Evolutionary conservation across 2,797 vertebrate species (phyloP).

Genomic region (Pelodytes ibericus): DNA sequence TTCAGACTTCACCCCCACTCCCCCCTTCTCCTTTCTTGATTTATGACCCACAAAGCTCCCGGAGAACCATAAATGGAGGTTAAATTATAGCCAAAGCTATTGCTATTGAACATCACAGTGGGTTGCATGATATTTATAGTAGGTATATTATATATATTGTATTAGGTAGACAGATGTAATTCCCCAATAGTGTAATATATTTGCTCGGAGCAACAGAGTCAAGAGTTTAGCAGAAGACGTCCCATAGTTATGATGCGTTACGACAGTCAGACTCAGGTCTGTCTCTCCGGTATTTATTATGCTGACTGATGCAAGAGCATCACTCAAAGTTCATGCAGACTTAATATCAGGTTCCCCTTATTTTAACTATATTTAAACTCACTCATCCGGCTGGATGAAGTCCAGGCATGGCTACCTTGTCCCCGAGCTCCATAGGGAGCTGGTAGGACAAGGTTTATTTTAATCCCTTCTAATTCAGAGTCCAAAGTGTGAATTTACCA

Average conservation of each 20-base stretch:
- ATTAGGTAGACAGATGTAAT: not conserved
- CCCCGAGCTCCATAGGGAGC: not conserved
- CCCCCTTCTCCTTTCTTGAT: not conserved
- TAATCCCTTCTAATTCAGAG: slow-evolving; percentile 45
- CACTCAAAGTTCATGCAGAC: slow-evolving; percentile 15
- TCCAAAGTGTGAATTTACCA: slow-evolving; percentile 38
- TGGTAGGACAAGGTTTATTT: slow-evolving; percentile 28
- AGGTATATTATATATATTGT: not conserved
- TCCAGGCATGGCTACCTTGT: slow-evolving; percentile 16
- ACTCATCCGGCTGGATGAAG: slow-evolving; percentile 36
- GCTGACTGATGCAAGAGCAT: not conserved
- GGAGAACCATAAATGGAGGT: too few species aligned
- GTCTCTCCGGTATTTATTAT: not conserved
- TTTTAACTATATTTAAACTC: slow-evolving; percentile 57
- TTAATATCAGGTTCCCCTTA: slow-evolving; percentile 35
- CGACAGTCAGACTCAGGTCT: not conserved
- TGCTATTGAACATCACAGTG: too few species aligned
- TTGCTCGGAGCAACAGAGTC: not conserved
- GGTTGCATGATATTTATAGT: too few species aligned
- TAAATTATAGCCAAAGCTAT: too few species aligned
- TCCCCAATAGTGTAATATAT: not conserved
- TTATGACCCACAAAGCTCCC: not conserved
- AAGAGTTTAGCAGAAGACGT: too few species aligned
- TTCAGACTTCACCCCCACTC: not conserved
- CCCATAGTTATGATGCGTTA: too few species aligned